These are phyloP conservation scores for Aramus guarauna DNA, from an alignment of 2,113 vertebrate species.

Conservation along the genomic window DNA sequence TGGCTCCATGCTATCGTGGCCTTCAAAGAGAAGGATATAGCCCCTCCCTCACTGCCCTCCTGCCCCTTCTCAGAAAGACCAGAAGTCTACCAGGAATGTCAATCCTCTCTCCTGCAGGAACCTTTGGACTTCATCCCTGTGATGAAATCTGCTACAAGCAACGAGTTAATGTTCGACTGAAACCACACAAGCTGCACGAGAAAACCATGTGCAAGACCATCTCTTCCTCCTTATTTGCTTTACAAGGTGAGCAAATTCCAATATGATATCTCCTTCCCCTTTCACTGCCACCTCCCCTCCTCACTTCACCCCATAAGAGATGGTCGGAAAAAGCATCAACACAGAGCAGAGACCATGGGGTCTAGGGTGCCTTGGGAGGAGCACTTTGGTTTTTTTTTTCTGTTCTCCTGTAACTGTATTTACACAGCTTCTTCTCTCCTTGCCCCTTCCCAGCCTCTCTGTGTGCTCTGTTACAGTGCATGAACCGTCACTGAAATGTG, in stretches of 20 bases:
- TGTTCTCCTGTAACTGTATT: background rate
- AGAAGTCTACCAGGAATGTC: conserved; percentile 6
- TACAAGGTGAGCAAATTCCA: conserved; percentile 5
- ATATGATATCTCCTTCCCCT: background rate
- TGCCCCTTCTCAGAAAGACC: background rate
- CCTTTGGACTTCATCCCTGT: conserved; percentile 62
- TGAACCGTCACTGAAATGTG: background rate
- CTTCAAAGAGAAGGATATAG: background rate
- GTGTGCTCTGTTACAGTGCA: background rate
- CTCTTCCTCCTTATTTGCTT: conserved; percentile 11
- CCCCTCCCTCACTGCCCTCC: background rate
- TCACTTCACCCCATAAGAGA: background rate
- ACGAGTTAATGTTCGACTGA: conserved; percentile 68
- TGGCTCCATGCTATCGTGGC: background rate
- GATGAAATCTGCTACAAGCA: conserved; percentile 15
- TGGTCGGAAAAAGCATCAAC: background rate
- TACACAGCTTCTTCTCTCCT: background rate
- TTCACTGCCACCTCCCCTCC: background rate
- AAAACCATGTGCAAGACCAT: background rate
- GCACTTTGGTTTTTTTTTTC: background rate
- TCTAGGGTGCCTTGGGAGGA: background rate
- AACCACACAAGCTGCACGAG: background rate
- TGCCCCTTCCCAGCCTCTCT: background rate
- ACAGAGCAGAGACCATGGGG: background rate
- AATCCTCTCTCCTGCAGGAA: background rate